Evolutionary conservation across 2,113 vertebrate genomes (phyloP), one percentile per base, ranked within the genome.

Genomic region (Stercorarius parasiticus): DNA sequence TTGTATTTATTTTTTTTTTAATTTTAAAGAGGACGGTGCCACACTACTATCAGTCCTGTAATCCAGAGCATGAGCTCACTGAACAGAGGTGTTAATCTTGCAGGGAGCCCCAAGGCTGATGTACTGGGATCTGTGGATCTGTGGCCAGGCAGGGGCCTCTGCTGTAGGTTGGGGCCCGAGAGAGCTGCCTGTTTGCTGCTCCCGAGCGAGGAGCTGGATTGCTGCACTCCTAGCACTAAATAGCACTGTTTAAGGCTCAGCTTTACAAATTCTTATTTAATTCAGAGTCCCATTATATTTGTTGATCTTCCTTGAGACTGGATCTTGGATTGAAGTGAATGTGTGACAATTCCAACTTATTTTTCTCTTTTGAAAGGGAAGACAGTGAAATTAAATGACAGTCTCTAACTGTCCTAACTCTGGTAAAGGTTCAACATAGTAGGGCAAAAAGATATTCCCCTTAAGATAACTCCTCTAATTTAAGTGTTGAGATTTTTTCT

Each of bases 401-500:
- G 17, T 85, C 87, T 89, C 61, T 77, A 56, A 30, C 59, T 71
- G 23, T 82, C 34, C 73, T 89, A 55, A 49, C 34, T 88, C 20
- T 14, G n/a, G 32, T 84, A 65, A 76, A 65, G 72, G 47, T 34
- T 83, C 72, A 69, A 27, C 47, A 38, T 40, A 56, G 52, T 22
- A 87, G 26, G 32, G 59, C 47, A 91, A 76, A 92, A 79, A 79
- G n/a, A 53, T 69, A 82, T 69, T 94, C 83, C 56, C 73, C 55
- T 64, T 92, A 88, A 94, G 67, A 81, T 90, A 94, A 61, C 53
- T 88, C 15, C 27, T 95, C 62, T 77, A 82, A 95, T 93, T 89
- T 90, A 80, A 62, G 67, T 6, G 32, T 67, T 94, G 42, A 27
- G 16, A 19, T 58, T 83, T 95, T 88, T 93, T 88, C 79, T 85